Conservation (phyloP, 2,113 vertebrate species). For the Larimichthys crocea region DNA sequence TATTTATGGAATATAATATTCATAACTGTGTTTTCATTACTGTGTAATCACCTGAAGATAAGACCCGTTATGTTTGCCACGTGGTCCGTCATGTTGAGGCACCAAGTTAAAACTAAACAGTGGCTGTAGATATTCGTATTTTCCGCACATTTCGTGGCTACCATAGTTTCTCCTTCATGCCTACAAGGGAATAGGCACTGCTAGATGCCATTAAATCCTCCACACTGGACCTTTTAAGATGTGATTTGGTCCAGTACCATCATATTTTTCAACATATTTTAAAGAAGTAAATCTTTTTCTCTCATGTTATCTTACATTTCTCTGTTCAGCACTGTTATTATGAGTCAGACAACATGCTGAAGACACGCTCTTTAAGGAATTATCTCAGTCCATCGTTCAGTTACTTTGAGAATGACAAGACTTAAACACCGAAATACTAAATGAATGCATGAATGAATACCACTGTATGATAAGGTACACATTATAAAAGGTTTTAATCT, state of each 20-base stretch:
- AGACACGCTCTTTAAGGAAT: not conserved
- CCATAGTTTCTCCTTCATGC: too few relatives aligned
- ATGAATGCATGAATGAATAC: not conserved
- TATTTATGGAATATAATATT: too few relatives aligned
- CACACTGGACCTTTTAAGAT: not conserved
- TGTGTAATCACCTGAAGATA: too few relatives aligned
- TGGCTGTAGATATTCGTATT: too few relatives aligned
- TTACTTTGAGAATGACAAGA: not conserved
- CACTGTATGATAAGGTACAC: not conserved
- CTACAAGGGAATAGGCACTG: too few relatives aligned
- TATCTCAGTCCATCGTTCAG: not conserved
- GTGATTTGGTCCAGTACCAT: not conserved
- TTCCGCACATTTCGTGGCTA: too few relatives aligned
- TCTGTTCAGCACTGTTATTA: not conserved
- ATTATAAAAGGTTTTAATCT: not conserved
- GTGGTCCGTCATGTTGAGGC: too few relatives aligned
- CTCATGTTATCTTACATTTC: not conserved
- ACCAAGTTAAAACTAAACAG: too few relatives aligned
- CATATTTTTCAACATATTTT: not conserved
- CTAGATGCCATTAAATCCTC: not conserved
- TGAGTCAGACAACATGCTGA: not conserved
- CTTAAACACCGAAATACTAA: conserved; percentile 5
- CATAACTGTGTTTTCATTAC: too few relatives aligned
- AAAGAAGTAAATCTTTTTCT: not conserved
- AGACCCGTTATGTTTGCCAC: too few relatives aligned